These are phyloP conservation scores for Chaetura pelagica DNA, from an alignment of 2,113 vertebrate species.

Conservation along the genomic window DNA sequence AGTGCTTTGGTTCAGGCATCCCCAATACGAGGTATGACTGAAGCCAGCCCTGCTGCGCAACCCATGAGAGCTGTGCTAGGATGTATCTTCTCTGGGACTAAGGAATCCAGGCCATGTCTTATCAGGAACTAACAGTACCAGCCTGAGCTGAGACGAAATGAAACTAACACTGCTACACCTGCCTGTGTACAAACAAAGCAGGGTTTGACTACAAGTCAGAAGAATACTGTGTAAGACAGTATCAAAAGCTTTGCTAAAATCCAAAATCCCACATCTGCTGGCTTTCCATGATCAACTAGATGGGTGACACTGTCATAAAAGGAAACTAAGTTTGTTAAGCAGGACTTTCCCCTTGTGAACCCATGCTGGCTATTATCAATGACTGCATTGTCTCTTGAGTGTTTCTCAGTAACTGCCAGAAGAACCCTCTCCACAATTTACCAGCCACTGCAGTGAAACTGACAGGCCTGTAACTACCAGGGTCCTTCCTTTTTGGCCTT, in stretches of 20 bases:
- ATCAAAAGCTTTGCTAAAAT: background rate
- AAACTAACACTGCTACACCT: background rate
- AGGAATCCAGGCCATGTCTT: background rate
- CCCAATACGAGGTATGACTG: rapidly evolving
- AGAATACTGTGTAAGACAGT: background rate
- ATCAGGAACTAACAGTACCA: background rate
- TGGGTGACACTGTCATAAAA: background rate
- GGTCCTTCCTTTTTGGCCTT: background rate
- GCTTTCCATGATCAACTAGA: background rate
- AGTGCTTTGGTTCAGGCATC: background rate
- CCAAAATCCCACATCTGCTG: background rate
- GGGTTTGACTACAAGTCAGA: too few relatives aligned
- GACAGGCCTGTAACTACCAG: background rate
- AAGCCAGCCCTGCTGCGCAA: background rate
- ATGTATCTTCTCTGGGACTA: background rate
- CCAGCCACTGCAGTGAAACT: background rate
- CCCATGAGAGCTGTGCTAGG: background rate
- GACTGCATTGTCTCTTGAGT: rapidly evolving
- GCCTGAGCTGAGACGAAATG: background rate
- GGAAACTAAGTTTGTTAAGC: background rate
- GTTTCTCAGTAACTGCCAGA: background rate
- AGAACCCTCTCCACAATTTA: background rate
- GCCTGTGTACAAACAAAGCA: too few relatives aligned
- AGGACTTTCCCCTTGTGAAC: background rate
- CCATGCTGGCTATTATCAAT: background rate